Conservation (phyloP, 1,140 invertebrate genomes). For the Mactra quadrangularis region DNA sequence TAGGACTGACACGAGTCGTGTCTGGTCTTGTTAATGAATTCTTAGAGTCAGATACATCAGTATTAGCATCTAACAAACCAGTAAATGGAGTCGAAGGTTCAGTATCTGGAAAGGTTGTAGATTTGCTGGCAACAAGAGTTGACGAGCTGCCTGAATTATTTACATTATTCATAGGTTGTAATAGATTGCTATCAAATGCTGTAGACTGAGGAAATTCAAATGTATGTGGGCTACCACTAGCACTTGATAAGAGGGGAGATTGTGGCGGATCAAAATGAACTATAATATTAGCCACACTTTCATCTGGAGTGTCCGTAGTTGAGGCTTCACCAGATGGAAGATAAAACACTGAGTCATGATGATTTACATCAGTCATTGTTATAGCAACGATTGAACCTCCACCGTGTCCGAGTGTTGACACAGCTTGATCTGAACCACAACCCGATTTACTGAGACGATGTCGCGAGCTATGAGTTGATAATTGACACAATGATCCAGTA, state of each 20-base stretch:
- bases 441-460: conserved; percentile 58
- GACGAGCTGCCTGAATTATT: conserved; percentile 35
- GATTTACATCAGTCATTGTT: conserved; percentile 75
- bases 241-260: conserved; percentile 78
- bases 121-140: conserved; percentile 7
- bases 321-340: conserved; percentile 58
- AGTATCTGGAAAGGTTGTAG: conserved; percentile 33
- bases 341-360: conserved; percentile 60
- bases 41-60: conserved; percentile 50
- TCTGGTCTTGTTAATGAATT: conserved; percentile 33
- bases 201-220: conserved; percentile 75
- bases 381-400: conserved; percentile 78
- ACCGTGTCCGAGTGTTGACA: conserved; percentile 47
- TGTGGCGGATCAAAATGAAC: conserved; percentile 81
- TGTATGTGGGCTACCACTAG: conserved; percentile 75
- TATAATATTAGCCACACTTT: conserved; percentile 75
- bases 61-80: conserved; percentile 7
- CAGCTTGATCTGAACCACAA: conserved; percentile 58
- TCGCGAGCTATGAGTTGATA: conserved; percentile 57
- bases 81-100: conserved; percentile 6
- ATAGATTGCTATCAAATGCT: conserved; percentile 52
- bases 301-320: conserved; percentile 62
- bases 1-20: conserved; percentile 30
- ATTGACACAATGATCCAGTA: conserved; percentile 66
- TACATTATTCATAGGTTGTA: conserved; percentile 51